Percentiles rank a stretch among this genome's conserved stretches.
These are phyloP conservation scores for Lasioglossum leucozonium DNA, from an alignment of 2,888 invertebrate genomes.

Conservation along the genomic window DNA sequence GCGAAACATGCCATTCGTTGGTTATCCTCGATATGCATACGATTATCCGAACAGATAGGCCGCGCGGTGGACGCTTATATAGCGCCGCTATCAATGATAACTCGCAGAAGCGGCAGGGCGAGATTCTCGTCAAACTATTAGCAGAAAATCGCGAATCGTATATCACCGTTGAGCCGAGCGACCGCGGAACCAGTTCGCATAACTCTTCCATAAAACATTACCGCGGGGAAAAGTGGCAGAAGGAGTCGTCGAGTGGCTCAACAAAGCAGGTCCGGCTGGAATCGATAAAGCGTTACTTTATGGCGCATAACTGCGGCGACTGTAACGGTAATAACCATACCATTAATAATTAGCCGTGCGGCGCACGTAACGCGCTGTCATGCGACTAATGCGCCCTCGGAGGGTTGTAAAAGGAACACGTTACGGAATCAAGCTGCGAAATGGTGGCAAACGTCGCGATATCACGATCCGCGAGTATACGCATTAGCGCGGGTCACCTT, in stretches of 20 bases:
- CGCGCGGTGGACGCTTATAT: not conserved
- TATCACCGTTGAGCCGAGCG: not conserved
- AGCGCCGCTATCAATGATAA: not conserved
- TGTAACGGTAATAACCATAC: slow-evolving; percentile 78
- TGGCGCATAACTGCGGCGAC: slow-evolving; percentile 66
- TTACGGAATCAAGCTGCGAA: slow-evolving; percentile 68
- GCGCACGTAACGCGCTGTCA: slow-evolving; percentile 70
- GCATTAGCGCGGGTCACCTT: too few relatives aligned
- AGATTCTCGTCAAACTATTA: slow-evolving; percentile 8
- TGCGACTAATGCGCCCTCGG: slow-evolving; percentile 69
- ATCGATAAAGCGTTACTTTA: slow-evolving; percentile 77
- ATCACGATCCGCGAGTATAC: not conserved
- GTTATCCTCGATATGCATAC: not conserved
- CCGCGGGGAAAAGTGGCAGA: slow-evolving; percentile 1
- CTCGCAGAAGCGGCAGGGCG: too few relatives aligned
- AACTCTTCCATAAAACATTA: slow-evolving; percentile 4
- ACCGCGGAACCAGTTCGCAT: slow-evolving; percentile 12
- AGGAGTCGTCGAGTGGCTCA: slow-evolving; percentile 21
- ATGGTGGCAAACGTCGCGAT: not conserved
- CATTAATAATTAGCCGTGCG: slow-evolving; percentile 77
- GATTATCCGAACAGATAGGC: not conserved
- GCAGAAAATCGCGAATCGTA: slow-evolving; percentile 4
- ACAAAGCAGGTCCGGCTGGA: slow-evolving; percentile 60
- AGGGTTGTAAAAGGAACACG: slow-evolving; percentile 72
- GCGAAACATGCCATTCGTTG: not conserved